phyloP scores from a whole-genome alignment of 2,113 vertebrate genomes.

The Peromyscus polionotus region DNA sequence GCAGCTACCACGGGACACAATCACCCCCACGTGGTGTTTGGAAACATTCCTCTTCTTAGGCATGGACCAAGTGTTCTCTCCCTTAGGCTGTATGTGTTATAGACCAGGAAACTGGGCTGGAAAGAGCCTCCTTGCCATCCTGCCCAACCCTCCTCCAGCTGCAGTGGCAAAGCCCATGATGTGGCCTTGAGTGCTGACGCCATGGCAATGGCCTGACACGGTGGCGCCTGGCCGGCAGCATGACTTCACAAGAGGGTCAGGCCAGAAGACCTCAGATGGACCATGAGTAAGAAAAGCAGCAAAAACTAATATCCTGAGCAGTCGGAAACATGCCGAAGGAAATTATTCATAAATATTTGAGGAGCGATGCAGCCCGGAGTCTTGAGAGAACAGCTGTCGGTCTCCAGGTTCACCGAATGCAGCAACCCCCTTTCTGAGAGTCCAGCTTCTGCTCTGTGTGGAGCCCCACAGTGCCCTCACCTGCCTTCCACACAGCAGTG shows the following conservation, averaged over 20 bases:
- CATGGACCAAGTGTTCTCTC: slow-evolving; percentile 49
- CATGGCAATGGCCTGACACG: slow-evolving; percentile 65
- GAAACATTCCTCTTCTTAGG: background rate
- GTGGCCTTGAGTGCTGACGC: slow-evolving; percentile 54
- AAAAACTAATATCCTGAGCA: slow-evolving; percentile 78
- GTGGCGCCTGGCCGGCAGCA: background rate
- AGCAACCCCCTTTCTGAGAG: slow-evolving; percentile 35
- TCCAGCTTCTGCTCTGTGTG: slow-evolving; percentile 50
- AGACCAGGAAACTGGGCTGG: slow-evolving; percentile 61
- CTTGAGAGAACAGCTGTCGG: slow-evolving; percentile 65
- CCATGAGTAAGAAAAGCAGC: slow-evolving; percentile 70
- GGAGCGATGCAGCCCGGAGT: slow-evolving; percentile 77
- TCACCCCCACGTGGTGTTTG: background rate
- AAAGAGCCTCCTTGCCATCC: slow-evolving; percentile 18
- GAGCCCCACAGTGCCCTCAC: slow-evolving; percentile 73
- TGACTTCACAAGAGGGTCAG: slow-evolving; percentile 72
- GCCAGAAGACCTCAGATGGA: slow-evolving; percentile 69
- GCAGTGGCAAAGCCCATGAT: slow-evolving; percentile 72
- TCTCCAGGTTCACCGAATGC: slow-evolving; percentile 77
- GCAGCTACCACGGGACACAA: background rate
- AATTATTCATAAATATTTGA: slow-evolving; percentile 86
- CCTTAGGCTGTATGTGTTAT: slow-evolving; percentile 24
- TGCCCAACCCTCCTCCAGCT: slow-evolving; percentile 72
- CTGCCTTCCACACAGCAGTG: slow-evolving; percentile 70
- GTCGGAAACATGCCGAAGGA: slow-evolving; percentile 81